A percentile compares a stretch with the other conserved stretches of the same genome.
These are phyloP conservation scores for Sthenelais limicola DNA, from an alignment of 2,888 invertebrate species.

Conservation along the genomic window DNA sequence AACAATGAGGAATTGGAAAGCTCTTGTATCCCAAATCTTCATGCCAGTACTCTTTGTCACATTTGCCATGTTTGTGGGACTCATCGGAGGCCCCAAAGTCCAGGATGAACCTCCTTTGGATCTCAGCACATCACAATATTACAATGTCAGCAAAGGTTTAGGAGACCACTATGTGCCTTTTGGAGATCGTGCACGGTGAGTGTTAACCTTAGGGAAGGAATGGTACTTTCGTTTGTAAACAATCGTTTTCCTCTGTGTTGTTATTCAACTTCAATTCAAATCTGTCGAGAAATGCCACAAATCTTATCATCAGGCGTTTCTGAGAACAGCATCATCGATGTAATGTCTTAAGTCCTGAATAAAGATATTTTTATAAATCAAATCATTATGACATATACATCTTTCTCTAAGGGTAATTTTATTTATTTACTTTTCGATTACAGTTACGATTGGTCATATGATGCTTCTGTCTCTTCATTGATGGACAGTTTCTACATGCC, in stretches of 20 bases:
- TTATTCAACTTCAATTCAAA: not conserved
- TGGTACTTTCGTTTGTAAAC: too few relatives aligned
- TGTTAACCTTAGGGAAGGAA: too few relatives aligned
- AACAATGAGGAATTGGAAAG: slow-evolving; percentile 38
- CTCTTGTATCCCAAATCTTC: slow-evolving; percentile 31
- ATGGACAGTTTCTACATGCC: slow-evolving; percentile 20
- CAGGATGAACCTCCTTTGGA: slow-evolving; percentile 32
- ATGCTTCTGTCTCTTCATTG: slow-evolving; percentile 17
- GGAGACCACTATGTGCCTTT: slow-evolving; percentile 39
- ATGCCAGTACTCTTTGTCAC: slow-evolving; percentile 39
- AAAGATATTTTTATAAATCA: too few relatives aligned
- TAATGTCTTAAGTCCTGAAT: too few relatives aligned
- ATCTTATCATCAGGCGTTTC: too few relatives aligned
- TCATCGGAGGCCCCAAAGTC: slow-evolving; percentile 38
- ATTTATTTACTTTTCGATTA: not conserved
- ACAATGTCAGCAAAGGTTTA: slow-evolving; percentile 29
- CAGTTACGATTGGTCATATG: slow-evolving; percentile 35
- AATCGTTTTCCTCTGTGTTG: not conserved
- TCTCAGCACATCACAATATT: slow-evolving; percentile 38
- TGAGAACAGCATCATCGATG: too few relatives aligned
- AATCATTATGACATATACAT: too few relatives aligned
- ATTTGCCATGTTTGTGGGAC: slow-evolving; percentile 39
- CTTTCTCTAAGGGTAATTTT: too few relatives aligned
- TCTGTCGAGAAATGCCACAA: too few relatives aligned
- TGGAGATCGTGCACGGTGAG: too few relatives aligned